phyloP scores from a whole-genome alignment of 2,888 invertebrate species.

The Spodoptera littoralis region DNA sequence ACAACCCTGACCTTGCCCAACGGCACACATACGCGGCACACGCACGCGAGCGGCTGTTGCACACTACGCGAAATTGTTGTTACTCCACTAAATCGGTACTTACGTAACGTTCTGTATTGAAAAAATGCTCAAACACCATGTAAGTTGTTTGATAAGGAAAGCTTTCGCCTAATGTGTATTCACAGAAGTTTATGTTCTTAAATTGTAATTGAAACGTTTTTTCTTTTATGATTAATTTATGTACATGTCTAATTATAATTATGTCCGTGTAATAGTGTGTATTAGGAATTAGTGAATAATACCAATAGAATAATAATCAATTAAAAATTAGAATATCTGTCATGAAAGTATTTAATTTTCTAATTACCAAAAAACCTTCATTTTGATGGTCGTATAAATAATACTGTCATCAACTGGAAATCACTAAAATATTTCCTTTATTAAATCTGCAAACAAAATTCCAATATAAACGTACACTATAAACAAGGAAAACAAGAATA shows the following conservation, averaged over 20 bases:
- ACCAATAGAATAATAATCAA: too few relatives aligned
- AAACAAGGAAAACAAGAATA: conserved; percentile 20
- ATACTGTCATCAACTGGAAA: too few relatives aligned
- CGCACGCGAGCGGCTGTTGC: conserved; percentile 72
- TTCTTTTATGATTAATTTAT: too few relatives aligned
- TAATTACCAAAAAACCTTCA: too few relatives aligned
- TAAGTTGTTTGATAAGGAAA: conserved; percentile 10
- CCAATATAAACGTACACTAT: conserved; percentile 1
- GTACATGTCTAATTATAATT: too few relatives aligned
- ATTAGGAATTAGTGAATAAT: too few relatives aligned
- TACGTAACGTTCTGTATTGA: conserved; percentile 38
- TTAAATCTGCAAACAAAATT: background rate
- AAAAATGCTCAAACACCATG: conserved; percentile 20
- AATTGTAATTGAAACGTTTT: conserved; percentile 11
- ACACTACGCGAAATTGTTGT: conserved; percentile 65
- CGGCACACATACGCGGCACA: conserved; percentile 76
- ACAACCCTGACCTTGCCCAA: conserved; percentile 88
- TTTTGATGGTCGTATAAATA: too few relatives aligned
- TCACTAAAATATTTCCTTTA: too few relatives aligned
- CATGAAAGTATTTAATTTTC: too few relatives aligned
- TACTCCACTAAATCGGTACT: conserved; percentile 50
- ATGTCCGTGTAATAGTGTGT: too few relatives aligned
- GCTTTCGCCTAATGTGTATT: conserved; percentile 28
- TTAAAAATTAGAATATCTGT: too few relatives aligned
- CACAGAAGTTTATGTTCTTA: conserved; percentile 9